Evolutionary conservation across 1,140 invertebrate species (phyloP).

Genomic region (Riptortus pedestris): DNA sequence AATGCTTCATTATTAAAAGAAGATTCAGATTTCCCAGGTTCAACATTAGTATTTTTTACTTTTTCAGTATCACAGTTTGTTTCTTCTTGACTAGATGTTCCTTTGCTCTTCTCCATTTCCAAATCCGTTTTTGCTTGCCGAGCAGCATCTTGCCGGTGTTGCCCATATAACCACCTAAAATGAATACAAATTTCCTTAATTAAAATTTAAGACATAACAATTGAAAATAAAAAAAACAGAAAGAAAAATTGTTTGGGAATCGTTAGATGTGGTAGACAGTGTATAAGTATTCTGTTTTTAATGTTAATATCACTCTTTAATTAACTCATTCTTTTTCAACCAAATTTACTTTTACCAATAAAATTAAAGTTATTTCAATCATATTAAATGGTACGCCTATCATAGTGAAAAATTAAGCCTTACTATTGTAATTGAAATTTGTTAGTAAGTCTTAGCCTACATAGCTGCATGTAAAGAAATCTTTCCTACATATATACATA

Average conservation of each 20-base stretch:
- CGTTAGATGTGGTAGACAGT: not conserved
- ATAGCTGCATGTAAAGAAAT: too few species aligned
- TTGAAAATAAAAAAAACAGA: not conserved
- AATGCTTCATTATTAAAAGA: constrained; percentile 19
- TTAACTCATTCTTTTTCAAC: not conserved
- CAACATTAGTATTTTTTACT: not conserved
- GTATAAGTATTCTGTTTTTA: not conserved
- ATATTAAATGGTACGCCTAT: too few species aligned
- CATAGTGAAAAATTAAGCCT: too few species aligned
- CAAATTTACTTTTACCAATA: not conserved
- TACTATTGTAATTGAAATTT: too few species aligned
- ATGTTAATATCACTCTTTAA: not conserved
- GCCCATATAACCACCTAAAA: constrained; percentile 47
- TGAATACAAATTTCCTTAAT: constrained; percentile 15
- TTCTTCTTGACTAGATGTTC: not conserved
- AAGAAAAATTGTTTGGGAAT: not conserved
- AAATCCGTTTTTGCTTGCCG: not conserved
- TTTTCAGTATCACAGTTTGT: not conserved
- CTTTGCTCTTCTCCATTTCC: not conserved
- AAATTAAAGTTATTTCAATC: not conserved
- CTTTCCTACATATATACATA: too few species aligned
- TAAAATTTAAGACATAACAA: not conserved
- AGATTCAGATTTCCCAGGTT: not conserved
- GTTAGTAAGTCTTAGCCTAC: too few species aligned
- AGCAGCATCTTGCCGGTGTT: constrained; percentile 39